Percentiles rank a stretch among this genome's conserved stretches.
Conservation (phyloP, 2,888 invertebrate genomes). For the Philopedon plagiatum region DNA sequence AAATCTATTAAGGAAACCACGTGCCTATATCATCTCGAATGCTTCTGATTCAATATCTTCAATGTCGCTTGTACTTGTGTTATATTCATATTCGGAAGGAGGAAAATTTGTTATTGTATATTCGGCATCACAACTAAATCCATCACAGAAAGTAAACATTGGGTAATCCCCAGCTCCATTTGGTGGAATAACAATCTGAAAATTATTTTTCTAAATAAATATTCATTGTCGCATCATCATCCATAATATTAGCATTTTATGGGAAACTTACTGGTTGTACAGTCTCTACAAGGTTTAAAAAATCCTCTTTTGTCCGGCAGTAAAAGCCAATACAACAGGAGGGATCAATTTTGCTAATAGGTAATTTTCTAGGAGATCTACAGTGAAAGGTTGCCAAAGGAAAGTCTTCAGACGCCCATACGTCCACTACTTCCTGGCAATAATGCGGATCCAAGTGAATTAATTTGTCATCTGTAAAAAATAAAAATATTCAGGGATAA, state of each 20-base stretch:
- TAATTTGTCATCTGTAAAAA: conserved; percentile 82
- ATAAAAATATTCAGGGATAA: too few relatives aligned
- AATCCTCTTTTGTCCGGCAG: conserved; percentile 81
- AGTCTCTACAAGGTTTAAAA: conserved; percentile 81
- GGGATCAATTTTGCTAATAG: conserved; percentile 90
- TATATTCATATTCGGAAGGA: conserved; percentile 62
- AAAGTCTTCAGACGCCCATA: conserved; percentile 81
- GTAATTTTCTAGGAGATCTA: conserved; percentile 87
- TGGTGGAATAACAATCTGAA: conserved; percentile 60
- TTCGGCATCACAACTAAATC: conserved; percentile 74
- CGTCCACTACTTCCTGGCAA: conserved; percentile 92
- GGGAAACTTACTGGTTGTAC: conserved; percentile 76
- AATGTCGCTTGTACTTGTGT: conserved; percentile 71
- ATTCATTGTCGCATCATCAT: too few relatives aligned
- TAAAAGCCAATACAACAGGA: conserved; percentile 94
- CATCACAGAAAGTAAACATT: conserved; percentile 85
- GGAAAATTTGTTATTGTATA: conserved; percentile 58
- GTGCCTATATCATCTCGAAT: conserved; percentile 76
- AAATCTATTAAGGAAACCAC: conserved; percentile 20
- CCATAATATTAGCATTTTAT: too few relatives aligned
- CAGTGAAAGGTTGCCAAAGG: conserved; percentile 87
- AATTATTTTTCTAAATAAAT: too few relatives aligned
- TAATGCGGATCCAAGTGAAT: conserved; percentile 96
- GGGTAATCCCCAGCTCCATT: conserved; percentile 77
- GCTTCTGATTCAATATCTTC: conserved; percentile 80